These are phyloP conservation scores for Adelognathus sp. DNA, from an alignment of 2,888 invertebrate species.

Conservation along the genomic window DNA sequence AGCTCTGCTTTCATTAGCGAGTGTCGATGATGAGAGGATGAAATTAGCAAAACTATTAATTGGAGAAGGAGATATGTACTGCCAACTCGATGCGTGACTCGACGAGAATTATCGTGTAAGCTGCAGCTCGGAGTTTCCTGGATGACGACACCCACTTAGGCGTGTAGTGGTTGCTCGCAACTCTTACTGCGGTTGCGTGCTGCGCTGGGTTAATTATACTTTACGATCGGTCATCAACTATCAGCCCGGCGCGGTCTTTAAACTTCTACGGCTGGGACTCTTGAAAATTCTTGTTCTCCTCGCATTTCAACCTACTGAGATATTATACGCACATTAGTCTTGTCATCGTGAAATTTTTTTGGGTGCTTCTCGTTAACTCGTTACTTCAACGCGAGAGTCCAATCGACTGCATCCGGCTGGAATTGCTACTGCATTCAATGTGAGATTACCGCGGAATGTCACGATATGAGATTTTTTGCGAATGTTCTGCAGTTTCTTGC, in stretches of 20 bases:
- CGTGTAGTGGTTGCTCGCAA: neutral
- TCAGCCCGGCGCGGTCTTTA: constrained; percentile 47
- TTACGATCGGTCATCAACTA: constrained; percentile 55
- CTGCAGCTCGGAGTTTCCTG: constrained; percentile 30
- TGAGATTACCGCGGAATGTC: neutral
- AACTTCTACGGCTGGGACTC: constrained; percentile 21
- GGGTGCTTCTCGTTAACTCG: neutral
- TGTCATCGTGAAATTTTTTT: constrained; percentile 19
- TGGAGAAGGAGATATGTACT: neutral
- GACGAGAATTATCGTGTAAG: constrained; percentile 25
- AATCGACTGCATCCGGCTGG: constrained; percentile 12
- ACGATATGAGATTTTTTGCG: neutral
- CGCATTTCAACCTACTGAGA: neutral
- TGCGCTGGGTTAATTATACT: constrained; percentile 51
- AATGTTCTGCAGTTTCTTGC: neutral
- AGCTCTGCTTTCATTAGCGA: constrained; percentile 17
- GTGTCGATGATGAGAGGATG: neutral
- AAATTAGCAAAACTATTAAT: constrained; percentile 17
- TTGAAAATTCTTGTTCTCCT: constrained; percentile 1
- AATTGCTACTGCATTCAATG: neutral
- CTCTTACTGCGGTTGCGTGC: constrained; percentile 41
- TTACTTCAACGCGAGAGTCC: constrained; percentile 8
- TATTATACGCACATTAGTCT: neutral
- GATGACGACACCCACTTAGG: constrained; percentile 52
- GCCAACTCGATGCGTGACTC: neutral